Evolutionary conservation across 2,797 vertebrate species (phyloP).

Genomic region (Lepus oiostolus): DNA sequence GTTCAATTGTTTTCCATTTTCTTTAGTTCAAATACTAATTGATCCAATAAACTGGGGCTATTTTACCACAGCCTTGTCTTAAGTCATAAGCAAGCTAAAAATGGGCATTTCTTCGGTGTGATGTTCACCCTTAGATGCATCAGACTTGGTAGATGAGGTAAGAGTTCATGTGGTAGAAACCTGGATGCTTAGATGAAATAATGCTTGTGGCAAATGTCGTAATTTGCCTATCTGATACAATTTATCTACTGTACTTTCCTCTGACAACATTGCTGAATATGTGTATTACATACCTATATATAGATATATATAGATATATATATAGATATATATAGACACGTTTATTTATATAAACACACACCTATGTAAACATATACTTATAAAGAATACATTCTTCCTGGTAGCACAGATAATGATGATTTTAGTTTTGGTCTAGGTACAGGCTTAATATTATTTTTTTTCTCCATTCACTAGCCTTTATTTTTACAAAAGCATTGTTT

Average conservation of each 20-base stretch:
- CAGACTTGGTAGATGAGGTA: neutral
- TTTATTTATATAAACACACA: neutral
- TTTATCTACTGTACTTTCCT: neutral
- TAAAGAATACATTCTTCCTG: neutral
- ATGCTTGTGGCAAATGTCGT: neutral
- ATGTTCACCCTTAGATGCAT: neutral
- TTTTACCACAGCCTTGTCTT: neutral
- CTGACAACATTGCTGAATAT: neutral
- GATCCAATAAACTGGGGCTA: neutral
- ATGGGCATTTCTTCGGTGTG: neutral
- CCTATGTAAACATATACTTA: neutral
- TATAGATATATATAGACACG: no score
- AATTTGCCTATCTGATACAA: neutral
- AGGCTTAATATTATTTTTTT: neutral
- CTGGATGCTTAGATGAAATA: neutral
- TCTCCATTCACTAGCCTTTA: neutral
- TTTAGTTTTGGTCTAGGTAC: neutral
- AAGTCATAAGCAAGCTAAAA: neutral
- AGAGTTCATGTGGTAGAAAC: neutral
- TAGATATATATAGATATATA: no score
- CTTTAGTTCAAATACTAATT: neutral
- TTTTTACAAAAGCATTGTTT: constrained; percentile 2
- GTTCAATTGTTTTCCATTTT: neutral
- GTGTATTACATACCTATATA: neutral
- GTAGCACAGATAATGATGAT: neutral